Conservation (phyloP, 2,113 vertebrate genomes). For the Leptobrachium leishanense region DNA sequence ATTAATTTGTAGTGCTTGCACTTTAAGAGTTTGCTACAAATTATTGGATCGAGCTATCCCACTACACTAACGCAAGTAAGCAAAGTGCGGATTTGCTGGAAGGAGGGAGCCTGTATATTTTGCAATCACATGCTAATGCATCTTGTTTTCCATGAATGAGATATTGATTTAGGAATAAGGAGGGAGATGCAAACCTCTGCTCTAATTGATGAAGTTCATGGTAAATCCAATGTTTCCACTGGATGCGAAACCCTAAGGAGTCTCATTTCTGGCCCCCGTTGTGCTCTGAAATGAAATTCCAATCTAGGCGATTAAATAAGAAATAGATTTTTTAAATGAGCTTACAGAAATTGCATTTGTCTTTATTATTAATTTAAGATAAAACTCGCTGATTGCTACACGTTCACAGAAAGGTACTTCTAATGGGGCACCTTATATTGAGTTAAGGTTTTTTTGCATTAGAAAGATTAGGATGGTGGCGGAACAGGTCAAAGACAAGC, state of each 20-base stretch:
- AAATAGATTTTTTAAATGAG: constrained; percentile 9
- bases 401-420: no score
- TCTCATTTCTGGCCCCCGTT: background rate
- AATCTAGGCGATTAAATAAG: constrained; percentile 14
- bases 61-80: constrained; percentile 7
- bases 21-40: constrained; percentile 41
- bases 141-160: constrained; percentile 36
- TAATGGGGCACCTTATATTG: no score
- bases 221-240: constrained; percentile 25
- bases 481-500: no score
- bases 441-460: no score
- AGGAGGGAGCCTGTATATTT: background rate
- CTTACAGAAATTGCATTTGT: constrained; percentile 3
- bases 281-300: background rate
- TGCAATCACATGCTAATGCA: constrained; percentile 21
- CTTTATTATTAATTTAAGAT: background rate
- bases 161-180: constrained; percentile 24
- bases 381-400: background rate
- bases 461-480: no score
- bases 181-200: background rate
- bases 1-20: constrained; percentile 44
- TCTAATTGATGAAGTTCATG: constrained; percentile 33
- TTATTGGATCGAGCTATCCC: constrained; percentile 26
- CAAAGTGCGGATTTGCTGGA: background rate
- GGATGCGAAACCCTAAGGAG: constrained; percentile 3